Evolutionary conservation across 2,113 vertebrate species (phyloP).

Genomic region (Synchiropus splendidus): DNA sequence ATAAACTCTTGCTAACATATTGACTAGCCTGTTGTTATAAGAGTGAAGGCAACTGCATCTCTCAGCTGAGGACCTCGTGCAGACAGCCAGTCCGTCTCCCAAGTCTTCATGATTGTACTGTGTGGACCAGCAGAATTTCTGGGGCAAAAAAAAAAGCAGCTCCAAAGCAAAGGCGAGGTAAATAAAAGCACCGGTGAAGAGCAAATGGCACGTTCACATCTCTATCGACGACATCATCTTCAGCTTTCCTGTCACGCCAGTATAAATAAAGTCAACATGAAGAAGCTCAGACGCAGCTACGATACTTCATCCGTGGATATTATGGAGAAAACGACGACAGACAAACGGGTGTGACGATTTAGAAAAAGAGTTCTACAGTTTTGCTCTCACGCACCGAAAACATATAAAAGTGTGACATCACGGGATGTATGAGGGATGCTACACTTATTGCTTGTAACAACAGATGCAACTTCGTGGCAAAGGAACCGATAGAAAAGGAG

Average conservation of each 20-base stretch:
- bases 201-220: slow-evolving; percentile 44
- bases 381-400: slow-evolving; percentile 23
- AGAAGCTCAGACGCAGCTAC: slow-evolving; percentile 19
- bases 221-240: slow-evolving; percentile 15
- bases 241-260: background rate
- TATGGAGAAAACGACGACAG: slow-evolving; percentile 15
- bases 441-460: slow-evolving; percentile 84
- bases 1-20: no score
- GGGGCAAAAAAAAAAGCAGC: slow-evolving; percentile 18
- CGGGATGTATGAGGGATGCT: slow-evolving; percentile 55
- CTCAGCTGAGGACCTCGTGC: no score
- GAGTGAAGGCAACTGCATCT: no score
- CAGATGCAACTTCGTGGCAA: slow-evolving; percentile 61
- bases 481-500: slow-evolving; percentile 64
- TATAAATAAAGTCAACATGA: slow-evolving; percentile 9
- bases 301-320: slow-evolving; percentile 30
- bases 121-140: background rate
- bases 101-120: no score
- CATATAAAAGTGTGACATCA: background rate
- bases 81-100: no score
- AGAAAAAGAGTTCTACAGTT: slow-evolving; percentile 20
- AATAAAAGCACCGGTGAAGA: slow-evolving; percentile 33
- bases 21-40: no score
- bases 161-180: background rate
- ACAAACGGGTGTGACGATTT: slow-evolving; percentile 6